Evolutionary conservation across 1,140 invertebrate species (phyloP).

Genomic region (Philaenus spumarius): DNA sequence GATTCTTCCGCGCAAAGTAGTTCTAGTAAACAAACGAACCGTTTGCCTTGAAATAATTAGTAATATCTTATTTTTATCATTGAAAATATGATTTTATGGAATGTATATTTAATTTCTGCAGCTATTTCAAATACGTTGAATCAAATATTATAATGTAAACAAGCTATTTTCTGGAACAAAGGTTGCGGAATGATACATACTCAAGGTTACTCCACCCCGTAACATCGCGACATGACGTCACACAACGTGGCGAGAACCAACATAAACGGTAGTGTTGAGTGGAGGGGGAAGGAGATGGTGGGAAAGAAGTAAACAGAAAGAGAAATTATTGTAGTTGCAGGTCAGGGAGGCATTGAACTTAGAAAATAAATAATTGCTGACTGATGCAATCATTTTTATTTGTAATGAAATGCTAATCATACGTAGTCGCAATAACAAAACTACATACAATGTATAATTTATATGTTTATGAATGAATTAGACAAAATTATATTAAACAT

Average conservation of each 20-base stretch:
- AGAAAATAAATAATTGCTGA: neutral
- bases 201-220: conserved; percentile 31
- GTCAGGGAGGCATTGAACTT: neutral
- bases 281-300: neutral
- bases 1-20: conserved; percentile 22
- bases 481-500: too few relatives aligned
- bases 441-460: too few relatives aligned
- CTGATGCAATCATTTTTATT: neutral
- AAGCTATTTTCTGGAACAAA: conserved; percentile 20
- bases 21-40: conserved; percentile 23
- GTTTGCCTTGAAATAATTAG: neutral
- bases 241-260: conserved; percentile 13
- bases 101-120: neutral
- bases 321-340: neutral
- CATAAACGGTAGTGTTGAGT: conserved; percentile 13
- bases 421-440: too few relatives aligned
- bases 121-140: neutral
- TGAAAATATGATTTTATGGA: neutral
- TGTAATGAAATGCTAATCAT: too few relatives aligned
- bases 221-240: conserved; percentile 25
- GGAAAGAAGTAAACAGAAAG: neutral
- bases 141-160: conserved; percentile 20
- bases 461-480: too few relatives aligned
- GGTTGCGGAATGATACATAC: conserved; percentile 27
- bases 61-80: neutral